A percentile compares a stretch with the other conserved stretches of the same genome.
These are phyloP conservation scores for Emydoidea blandingii DNA, from an alignment of 2,797 vertebrate genomes.

Conservation along the genomic window DNA sequence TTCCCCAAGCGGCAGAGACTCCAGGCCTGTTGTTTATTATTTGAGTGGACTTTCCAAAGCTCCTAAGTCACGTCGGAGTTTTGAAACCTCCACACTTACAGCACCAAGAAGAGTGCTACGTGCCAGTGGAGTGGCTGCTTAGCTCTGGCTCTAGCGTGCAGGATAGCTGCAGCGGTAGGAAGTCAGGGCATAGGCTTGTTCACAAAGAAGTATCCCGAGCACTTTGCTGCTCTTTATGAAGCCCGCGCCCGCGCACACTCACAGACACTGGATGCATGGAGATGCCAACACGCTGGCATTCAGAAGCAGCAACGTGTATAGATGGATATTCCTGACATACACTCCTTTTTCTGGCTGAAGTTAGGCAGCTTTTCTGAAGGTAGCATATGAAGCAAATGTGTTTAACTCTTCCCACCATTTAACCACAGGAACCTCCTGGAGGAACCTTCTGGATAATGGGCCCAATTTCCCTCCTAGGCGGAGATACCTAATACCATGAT, in stretches of 20 bases:
- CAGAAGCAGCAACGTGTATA: neutral
- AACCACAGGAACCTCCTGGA: fast-evolving
- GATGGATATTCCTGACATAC: fast-evolving
- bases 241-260: neutral
- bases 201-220: neutral
- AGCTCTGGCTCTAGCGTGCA: neutral
- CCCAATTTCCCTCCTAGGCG: neutral
- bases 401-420: neutral
- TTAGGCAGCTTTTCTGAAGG: fast-evolving
- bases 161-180: neutral
- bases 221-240: neutral
- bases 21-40: neutral
- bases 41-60: neutral
- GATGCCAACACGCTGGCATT: neutral
- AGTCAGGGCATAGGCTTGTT: neutral
- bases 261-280: neutral
- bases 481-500: fast-evolving
- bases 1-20: neutral
- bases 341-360: fast-evolving
- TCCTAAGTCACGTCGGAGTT: neutral
- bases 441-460: neutral
- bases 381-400: fast-evolving
- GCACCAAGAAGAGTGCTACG: fast-evolving
- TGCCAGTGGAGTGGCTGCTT: neutral
- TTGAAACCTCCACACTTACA: neutral